Evolutionary conservation across 2,797 vertebrate genomes (phyloP).

Genomic region (Adelosebastes latens): DNA sequence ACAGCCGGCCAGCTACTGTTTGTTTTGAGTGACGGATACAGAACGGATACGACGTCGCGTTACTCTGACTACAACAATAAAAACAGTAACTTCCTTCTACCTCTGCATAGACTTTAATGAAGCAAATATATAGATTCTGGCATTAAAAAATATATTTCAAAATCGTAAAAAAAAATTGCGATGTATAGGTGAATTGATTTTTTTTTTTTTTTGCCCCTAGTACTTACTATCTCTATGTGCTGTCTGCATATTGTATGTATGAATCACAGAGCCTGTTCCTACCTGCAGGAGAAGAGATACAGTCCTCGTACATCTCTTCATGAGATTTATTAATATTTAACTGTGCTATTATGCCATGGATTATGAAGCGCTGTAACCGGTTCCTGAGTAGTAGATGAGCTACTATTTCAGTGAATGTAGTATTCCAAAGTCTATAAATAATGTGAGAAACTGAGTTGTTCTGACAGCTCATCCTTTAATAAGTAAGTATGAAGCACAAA

Average conservation of each 20-base stretch:
- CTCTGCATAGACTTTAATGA: no score
- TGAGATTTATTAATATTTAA: conserved; percentile 33
- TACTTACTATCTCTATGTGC: background rate
- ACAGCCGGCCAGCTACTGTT: no score
- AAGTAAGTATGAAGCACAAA: background rate
- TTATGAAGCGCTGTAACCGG: background rate
- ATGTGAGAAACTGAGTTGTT: background rate
- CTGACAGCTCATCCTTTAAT: background rate
- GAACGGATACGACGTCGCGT: no score
- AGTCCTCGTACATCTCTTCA: background rate
- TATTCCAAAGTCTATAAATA: conserved; percentile 18
- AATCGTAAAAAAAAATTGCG: no score
- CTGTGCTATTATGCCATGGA: background rate
- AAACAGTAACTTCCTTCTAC: no score
- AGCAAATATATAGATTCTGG: no score
- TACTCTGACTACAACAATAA: no score
- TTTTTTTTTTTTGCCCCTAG: accelerated
- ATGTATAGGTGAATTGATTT: no score
- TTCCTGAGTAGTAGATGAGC: conserved; percentile 2
- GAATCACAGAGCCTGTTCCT: conserved; percentile 8
- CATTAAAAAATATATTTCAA: accelerated
- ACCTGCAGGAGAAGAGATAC: background rate
- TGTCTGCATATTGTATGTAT: conserved; percentile 19
- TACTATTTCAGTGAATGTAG: background rate
- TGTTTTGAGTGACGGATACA: no score